Percentiles rank a stretch among this genome's conserved stretches.
phyloP scores from a whole-genome alignment of 2,113 vertebrate genomes.

The Diadophis punctatus region DNA sequence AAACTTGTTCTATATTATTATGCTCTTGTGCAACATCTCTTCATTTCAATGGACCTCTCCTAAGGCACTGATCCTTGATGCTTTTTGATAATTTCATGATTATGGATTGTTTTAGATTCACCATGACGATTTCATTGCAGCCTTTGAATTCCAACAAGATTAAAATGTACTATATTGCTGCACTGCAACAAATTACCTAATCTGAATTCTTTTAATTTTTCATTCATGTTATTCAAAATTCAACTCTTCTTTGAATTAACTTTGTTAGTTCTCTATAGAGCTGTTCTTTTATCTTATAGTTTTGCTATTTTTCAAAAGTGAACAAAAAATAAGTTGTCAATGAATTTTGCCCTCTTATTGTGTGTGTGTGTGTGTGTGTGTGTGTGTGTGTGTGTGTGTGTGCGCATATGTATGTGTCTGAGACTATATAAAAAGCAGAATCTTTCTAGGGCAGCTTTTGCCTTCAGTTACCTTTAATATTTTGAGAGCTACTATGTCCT shows the following conservation, averaged over 20 bases:
- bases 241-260: constrained; percentile 53
- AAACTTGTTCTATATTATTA: no score
- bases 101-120: constrained; percentile 14
- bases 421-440: constrained; percentile 34
- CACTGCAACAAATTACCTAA: constrained; percentile 59
- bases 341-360: constrained; percentile 38
- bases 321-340: constrained; percentile 43
- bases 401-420: not conserved
- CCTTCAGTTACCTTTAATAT: constrained; percentile 17
- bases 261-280: constrained; percentile 51
- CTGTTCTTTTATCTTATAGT: constrained; percentile 56
- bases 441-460: constrained; percentile 21
- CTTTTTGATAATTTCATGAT: constrained; percentile 5
- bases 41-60: not conserved
- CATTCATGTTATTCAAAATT: constrained; percentile 61
- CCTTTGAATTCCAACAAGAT: constrained; percentile 66
- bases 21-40: not conserved
- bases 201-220: constrained; percentile 65
- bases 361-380: constrained; percentile 23
- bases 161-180: constrained; percentile 55
- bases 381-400: constrained; percentile 13
- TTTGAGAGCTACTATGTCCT: constrained; percentile 9
- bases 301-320: constrained; percentile 54
- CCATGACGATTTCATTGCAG: constrained; percentile 34
- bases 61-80: not conserved